Evolutionary conservation across 2,888 invertebrate genomes (phyloP), one percentile per base, ranked within the genome.

Genomic region (Steinernema scapterisci): DNA sequence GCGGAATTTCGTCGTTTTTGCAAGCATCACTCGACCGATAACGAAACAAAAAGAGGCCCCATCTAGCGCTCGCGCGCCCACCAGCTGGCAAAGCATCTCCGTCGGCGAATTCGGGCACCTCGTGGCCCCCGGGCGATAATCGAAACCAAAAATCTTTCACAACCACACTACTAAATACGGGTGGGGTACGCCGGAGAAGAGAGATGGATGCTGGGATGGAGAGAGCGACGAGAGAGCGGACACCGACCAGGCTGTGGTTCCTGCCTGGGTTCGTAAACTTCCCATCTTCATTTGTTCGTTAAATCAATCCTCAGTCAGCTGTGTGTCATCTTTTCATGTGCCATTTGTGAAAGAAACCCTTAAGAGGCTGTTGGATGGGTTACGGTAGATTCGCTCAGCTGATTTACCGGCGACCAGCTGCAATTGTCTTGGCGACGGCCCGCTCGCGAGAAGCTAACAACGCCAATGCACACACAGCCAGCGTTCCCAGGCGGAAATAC

Each of bases 251-350:
- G 31, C 63, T 31, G 11, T n/a, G 38, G 63, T 63, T 11, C 38
- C 38, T 31, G 13, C 11, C 16, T 63, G 63, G 23, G 31, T 25
- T 63, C 63, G 63, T 63, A 63, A 63, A 63, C 7, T 63, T 63
- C 63, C 63, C 63, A 63, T 63, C 27, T 63, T 63, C 63, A 63
- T 63, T 25, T 27, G 2, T 38, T 38, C 9, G 38, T 38, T 38
- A 38, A 38, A 38, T 38, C 38, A 38, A 38, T 38, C 38, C 38
- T n/a, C 38, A 38, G 3, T 38, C 38, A 38, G n/a, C n/a, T 38
- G 38, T 38, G 38, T 38, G 38, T 38, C 9, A 38, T 38, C 5
- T 9, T 38, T 38, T 38, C 38, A 38, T 6, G 38, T 6, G 38
- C n/a, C n/a, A n/a, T n/a, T n/a, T n/a, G 38, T 38, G 5, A 6